Evolutionary conservation across 2,888 invertebrate genomes (phyloP), one percentile per base, ranked within the genome.

Genomic region (Cyrtodaria siliqua): DNA sequence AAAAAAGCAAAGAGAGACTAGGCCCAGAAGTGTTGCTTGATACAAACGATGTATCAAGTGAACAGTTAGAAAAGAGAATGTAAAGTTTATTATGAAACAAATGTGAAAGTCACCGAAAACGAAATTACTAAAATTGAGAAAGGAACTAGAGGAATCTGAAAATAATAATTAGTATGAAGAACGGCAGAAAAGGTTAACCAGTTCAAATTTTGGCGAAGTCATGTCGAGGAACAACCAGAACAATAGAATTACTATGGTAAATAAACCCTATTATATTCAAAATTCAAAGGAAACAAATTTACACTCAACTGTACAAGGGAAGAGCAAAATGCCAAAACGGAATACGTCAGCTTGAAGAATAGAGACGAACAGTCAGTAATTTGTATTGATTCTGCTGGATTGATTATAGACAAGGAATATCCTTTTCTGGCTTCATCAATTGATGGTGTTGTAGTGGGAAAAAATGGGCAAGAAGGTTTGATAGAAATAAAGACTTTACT

Each of bases 1-100:
- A 68, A 60, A 20, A 50, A 56, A 49, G 68, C 49, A 9, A 67
- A 26, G 53, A 1, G 16, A 26, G 20, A 50, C 9, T 68, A 68
- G 38, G 68, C 59, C 4, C n/a, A 27, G 24, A 29, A n/a, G 38
- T 55, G 1, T 16, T 47, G 23, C 24, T 24, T 20, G 60, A 59
- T 26, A 49, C 3, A 53, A n/a, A 16, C 16, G 68, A 68, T 52
- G 18, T 60, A 2, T 4, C 12, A 4, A 2, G 23, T 3, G 52
- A 26, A 42, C 29, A 67, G 16, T 12, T 67, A 1, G 12, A 59
- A n/a, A n/a, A 26, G 40, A n/a, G 40, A 38, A 38, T 38, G 40
- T 38, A 16, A 38, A 12, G 40, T 38, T 12, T 38, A 12, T 38
- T 38, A 38, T 38, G 16, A 38, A 38, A 38, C 40, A 38, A 38